These are phyloP conservation scores for Dryoscopus gambensis DNA, from an alignment of 2,113 vertebrate genomes.

Conservation along the genomic window DNA sequence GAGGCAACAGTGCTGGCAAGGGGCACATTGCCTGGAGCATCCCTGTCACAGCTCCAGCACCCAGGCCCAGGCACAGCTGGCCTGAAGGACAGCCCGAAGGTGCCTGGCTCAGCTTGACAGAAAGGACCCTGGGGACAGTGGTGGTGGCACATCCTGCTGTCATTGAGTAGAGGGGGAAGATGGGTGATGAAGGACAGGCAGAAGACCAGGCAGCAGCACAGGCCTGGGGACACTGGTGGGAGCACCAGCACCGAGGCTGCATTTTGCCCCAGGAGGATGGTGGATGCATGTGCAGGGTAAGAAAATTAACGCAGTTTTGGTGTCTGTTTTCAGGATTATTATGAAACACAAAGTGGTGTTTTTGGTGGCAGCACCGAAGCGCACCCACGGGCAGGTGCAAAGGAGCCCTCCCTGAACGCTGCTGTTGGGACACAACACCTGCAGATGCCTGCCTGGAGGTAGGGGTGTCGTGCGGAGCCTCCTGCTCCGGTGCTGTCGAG, in stretches of 20 bases:
- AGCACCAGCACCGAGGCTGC: fast-evolving
- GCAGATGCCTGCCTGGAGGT: too few species aligned
- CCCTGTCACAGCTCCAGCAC: background rate
- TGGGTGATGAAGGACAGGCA: background rate
- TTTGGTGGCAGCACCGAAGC: background rate
- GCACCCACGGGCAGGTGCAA: fast-evolving
- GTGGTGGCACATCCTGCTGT: background rate
- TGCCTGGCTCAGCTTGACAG: fast-evolving
- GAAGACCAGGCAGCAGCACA: fast-evolving
- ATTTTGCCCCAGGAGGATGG: background rate
- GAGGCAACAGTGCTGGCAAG: background rate
- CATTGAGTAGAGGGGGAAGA: background rate
- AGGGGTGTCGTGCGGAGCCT: background rate
- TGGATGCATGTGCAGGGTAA: background rate
- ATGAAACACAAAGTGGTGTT: background rate
- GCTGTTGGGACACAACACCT: background rate
- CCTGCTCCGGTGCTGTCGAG: background rate
- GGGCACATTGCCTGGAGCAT: background rate
- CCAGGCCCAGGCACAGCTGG: background rate
- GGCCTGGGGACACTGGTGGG: background rate
- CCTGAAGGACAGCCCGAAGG: background rate
- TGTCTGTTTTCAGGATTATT: background rate
- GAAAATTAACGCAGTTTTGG: background rate
- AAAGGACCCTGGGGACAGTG: background rate
- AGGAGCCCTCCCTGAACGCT: background rate